Percentiles rank a stretch among this genome's conserved stretches.
These are phyloP conservation scores for Coelinius sp. DNA, from an alignment of 2,888 invertebrate species.

Conservation along the genomic window DNA sequence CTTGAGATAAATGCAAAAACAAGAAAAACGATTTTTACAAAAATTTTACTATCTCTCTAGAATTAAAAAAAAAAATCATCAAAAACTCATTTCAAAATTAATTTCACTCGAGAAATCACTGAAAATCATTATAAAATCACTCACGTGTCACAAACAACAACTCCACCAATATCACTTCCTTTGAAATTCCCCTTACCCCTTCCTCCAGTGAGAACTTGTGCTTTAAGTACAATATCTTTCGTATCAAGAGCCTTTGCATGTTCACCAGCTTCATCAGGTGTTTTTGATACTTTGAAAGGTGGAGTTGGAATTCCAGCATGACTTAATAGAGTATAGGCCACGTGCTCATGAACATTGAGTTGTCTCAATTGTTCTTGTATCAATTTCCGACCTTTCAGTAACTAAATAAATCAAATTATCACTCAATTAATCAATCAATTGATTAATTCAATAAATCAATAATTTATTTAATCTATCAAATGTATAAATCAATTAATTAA, in stretches of 20 bases:
- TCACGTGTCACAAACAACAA: conserved; percentile 90
- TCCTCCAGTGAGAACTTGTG: conserved; percentile 94
- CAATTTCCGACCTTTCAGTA: conserved; percentile 72
- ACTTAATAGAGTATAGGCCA: conserved; percentile 89
- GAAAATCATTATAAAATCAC: conserved; percentile 57
- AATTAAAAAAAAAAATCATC: too few species aligned
- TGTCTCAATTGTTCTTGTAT: conserved; percentile 77
- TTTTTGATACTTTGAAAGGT: conserved; percentile 89
- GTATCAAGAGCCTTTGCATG: conserved; percentile 83
- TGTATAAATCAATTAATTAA: too few species aligned
- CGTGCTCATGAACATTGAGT: conserved; percentile 95
- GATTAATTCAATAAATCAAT: background rate
- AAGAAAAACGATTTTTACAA: too few species aligned
- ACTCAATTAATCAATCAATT: background rate
- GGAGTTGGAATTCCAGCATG: conserved; percentile 92
- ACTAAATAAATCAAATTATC: conserved; percentile 63
- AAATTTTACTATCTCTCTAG: too few species aligned
- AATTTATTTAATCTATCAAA: too few species aligned
- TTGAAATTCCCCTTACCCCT: conserved; percentile 94
- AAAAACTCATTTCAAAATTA: too few species aligned
- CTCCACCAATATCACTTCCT: conserved; percentile 94
- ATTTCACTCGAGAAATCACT: too few species aligned
- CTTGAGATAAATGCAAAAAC: too few species aligned
- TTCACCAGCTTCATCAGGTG: conserved; percentile 84
- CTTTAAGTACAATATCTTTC: conserved; percentile 88